Base-by-base conservation (phyloP, 2,797 vertebrate genomes). In the Pipistrellus kuhlii region DNA sequence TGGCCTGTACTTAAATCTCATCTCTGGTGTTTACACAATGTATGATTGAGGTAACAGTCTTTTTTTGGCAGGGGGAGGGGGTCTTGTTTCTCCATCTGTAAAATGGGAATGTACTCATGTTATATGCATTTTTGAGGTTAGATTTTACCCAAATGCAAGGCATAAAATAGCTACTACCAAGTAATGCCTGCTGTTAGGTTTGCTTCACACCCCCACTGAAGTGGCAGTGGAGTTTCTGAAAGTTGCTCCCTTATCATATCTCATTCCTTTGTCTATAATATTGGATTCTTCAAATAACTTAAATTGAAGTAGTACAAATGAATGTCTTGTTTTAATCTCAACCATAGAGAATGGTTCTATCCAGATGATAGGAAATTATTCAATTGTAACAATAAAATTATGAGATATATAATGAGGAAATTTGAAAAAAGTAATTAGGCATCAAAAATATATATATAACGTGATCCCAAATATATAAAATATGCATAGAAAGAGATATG, bases 401-500 rank as follows among this genome's bases (percentile, higher is more conserved):
- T 35, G 23, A 25, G 8, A 17, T 41, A 9, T 73, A 7, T 88
- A 85, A 82, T 57, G 87, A 68, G 35, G 62, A 30, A 72, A 84
- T 53, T 48, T 75, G 17, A 46, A 83, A 75, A 94, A 66, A 30
- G 55, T 30, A 91, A 92, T 53, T 73, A 80, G 71, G 59, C 12
- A 86, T 32, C 18, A 76, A 83, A 95, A 87, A 77, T 72, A 1
- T 55, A 44, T 85, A 80, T 44, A 53, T 12, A n/a, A 3, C 46
- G 5, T 72, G 17, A 88, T 72, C 64, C 10, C 41, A 92, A 83
- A 76, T 62, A 80, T 78, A 46, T 88, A 72, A 92, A 81, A 91
- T 84, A 96, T 66, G 25, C 35, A 48, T 53, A 77, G 35, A 73
- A 81, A 73, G 55, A 94, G 51, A 72, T 4, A 57, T 23, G 13